phyloP scores from a whole-genome alignment of 2,113 vertebrate species.

The Progne subis region DNA sequence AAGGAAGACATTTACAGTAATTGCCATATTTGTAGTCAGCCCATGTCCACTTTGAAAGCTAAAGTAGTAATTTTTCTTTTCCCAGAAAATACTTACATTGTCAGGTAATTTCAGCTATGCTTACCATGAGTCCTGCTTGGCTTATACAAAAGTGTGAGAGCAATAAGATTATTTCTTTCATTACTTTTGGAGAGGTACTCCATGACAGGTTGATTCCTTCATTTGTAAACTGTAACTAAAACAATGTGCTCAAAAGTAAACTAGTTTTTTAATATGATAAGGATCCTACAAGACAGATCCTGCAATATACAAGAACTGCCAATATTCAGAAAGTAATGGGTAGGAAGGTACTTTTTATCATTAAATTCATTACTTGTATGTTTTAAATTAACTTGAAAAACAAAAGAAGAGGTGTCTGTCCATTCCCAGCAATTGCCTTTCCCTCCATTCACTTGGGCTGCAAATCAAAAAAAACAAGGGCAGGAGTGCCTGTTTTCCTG shows the following conservation, averaged over 20 bases:
- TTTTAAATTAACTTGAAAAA: not conserved
- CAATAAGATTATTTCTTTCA: not conserved
- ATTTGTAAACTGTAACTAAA: constrained; percentile 24
- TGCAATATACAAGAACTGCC: not conserved
- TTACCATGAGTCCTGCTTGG: not conserved
- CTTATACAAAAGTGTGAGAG: not conserved
- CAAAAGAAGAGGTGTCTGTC: not conserved
- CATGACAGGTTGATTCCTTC: not conserved
- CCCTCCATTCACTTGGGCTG: not conserved
- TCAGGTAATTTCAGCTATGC: not conserved
- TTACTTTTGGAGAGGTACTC: not conserved
- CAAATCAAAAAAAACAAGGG: not conserved
- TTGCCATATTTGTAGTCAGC: constrained; percentile 34
- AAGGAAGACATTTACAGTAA: constrained; percentile 24
- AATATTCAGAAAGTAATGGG: not conserved
- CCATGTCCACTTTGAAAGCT: constrained; percentile 39
- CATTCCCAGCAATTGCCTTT: not conserved
- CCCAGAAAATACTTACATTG: constrained; percentile 28
- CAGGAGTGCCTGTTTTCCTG: not conserved
- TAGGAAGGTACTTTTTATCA: not conserved
- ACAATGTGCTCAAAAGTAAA: not conserved
- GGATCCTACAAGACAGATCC: not conserved
- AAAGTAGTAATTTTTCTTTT: constrained; percentile 48
- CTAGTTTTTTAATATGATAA: not conserved
- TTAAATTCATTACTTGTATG: not conserved